phyloP scores from a whole-genome alignment of 2,888 invertebrate genomes.

The Drosophila demipolita region DNA sequence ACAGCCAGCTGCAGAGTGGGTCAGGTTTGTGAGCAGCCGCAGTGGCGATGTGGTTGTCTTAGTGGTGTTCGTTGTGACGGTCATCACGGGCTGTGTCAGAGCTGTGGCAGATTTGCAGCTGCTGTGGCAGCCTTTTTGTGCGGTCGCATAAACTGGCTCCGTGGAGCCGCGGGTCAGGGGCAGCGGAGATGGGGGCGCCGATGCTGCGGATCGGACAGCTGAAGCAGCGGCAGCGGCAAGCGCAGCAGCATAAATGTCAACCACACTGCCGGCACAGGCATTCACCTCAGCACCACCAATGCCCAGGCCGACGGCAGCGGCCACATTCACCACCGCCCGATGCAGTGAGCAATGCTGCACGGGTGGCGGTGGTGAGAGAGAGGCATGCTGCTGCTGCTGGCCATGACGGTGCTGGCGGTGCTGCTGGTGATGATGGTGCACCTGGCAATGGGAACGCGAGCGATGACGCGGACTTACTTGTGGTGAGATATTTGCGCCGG shows the following conservation, averaged over 20 bases:
- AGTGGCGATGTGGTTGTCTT: constrained; percentile 57
- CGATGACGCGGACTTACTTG: constrained; percentile 79
- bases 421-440: constrained; percentile 36
- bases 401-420: constrained; percentile 34
- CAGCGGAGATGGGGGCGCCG: constrained; percentile 53
- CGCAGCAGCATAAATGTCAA: constrained; percentile 71
- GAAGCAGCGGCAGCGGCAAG: constrained; percentile 59
- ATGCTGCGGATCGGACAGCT: constrained; percentile 42
- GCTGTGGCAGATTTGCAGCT: constrained; percentile 77
- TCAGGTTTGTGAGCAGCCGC: constrained; percentile 28
- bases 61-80: constrained; percentile 65
- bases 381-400: constrained; percentile 31
- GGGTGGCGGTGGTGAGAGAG: constrained; percentile 15
- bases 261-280: constrained; percentile 58
- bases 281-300: constrained; percentile 37
- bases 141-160: constrained; percentile 84
- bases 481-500: constrained; percentile 58
- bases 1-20: constrained; percentile 25
- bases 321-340: constrained; percentile 69
- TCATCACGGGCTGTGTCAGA: constrained; percentile 78
- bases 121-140: constrained; percentile 82
- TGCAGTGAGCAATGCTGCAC: constrained; percentile 57
- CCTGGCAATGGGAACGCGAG: constrained; percentile 65
- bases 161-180: constrained; percentile 47
- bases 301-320: constrained; percentile 66